Base-by-base conservation (phyloP, 2,888 invertebrate genomes). In the Ypsolopha scabrella region DNA sequence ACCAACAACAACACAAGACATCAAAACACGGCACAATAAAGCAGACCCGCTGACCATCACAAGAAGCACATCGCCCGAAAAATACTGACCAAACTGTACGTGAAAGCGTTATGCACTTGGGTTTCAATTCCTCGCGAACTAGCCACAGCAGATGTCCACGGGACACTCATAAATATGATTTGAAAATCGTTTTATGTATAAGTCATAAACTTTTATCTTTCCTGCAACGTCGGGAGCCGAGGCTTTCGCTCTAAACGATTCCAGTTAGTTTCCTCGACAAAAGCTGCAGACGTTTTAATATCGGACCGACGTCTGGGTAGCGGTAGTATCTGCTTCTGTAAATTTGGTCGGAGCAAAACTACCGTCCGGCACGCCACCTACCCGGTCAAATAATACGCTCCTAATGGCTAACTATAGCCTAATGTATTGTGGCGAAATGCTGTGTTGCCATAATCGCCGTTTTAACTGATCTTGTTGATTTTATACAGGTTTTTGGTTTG, bases 181-280 rank as follows among this genome's bases (percentile, higher is more conserved):
- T 82, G 79, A 83, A 80, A 83, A 85, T 83, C 79, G 82, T 80
- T 85, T 83, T 82, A 83, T 82, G 81, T 85, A 80, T 81, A 80
- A 79, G 75, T 75, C 80, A 78, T 86, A 83, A 86, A 86, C 74
- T 86, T 86, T 86, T 86, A 86, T 86, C 81, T 80, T 64, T 72
- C 61, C 64, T 63, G 65, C 61, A 57, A 60, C 70, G 72, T 65
- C 63, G 70, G 69, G 46, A 51, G 50, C 52, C 49, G 53, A 45
- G 70, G 74, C 67, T 70, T 70, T 66, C 62, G 64, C 59, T 71
- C 68, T 74, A 73, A 77, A 74, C 72, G 75, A 67, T 76, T 65
- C 68, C 75, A 74, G 73, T 77, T 76, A 77, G 79, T 80, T 80
- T 76, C 70, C 70, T 67, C 66, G 67, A 82, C 81, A 82, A 83